phyloP scores from a whole-genome alignment of 2,888 invertebrate genomes.

The Drosophila paracracens region DNA sequence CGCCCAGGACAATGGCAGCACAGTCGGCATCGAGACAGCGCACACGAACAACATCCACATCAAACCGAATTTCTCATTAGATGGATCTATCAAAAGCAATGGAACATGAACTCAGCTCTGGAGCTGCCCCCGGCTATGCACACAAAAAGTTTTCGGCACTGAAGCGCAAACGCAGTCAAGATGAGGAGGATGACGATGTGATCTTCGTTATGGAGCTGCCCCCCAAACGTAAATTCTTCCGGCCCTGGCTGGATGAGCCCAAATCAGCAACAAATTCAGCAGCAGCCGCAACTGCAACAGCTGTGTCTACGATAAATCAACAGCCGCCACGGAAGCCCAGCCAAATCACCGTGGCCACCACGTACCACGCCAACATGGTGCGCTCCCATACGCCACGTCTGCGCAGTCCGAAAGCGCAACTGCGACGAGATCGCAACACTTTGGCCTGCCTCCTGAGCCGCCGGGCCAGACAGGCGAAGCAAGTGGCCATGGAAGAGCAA shows the following conservation, averaged over 20 bases:
- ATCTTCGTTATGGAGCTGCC: constrained; percentile 56
- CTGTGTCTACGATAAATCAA: neutral
- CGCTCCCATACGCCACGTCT: constrained; percentile 49
- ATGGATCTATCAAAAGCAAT: constrained; percentile 28
- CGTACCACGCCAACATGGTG: constrained; percentile 71
- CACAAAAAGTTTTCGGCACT: constrained; percentile 65
- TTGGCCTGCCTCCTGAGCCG: constrained; percentile 63
- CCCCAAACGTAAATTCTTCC: constrained; percentile 64
- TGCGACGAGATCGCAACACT: constrained; percentile 72
- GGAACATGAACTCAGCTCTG: constrained; percentile 8
- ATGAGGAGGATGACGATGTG: constrained; percentile 60
- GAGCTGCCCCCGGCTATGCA: constrained; percentile 32
- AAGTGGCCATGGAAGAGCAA: constrained; percentile 63
- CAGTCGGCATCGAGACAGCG: constrained; percentile 44
- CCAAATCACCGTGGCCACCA: constrained; percentile 11
- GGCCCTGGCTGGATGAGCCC: constrained; percentile 63
- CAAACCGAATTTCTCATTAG: constrained; percentile 1
- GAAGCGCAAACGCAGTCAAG: constrained; percentile 65
- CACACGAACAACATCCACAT: constrained; percentile 35
- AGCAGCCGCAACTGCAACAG: neutral
- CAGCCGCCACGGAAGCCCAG: constrained; percentile 18
- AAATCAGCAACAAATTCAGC: neutral
- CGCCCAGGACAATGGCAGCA: constrained; percentile 41
- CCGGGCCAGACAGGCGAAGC: constrained; percentile 62
- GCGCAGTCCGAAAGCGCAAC: constrained; percentile 67